Conservation (phyloP, 2,113 vertebrate species). For the Lamprologus tigripictilis region DNA sequence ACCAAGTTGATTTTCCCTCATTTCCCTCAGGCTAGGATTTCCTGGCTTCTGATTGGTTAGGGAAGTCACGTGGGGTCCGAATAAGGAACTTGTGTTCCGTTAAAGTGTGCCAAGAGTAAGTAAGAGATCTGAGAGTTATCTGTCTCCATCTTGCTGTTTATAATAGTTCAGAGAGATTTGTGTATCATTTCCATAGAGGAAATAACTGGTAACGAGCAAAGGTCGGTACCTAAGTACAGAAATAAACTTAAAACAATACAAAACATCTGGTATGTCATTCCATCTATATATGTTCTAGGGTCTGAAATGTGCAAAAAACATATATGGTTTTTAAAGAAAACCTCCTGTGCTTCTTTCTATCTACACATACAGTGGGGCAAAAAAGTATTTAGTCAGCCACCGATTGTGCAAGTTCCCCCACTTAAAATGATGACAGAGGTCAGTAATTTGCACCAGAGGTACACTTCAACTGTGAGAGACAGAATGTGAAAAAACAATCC, state of each 20-base stretch:
- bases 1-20: not conserved
- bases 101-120: not conserved
- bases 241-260: not conserved
- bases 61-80: not conserved
- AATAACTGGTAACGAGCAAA: not conserved
- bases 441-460: too few relatives aligned
- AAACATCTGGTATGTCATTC: not conserved
- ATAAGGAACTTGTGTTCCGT: accelerated
- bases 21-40: not conserved
- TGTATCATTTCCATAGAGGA: not conserved
- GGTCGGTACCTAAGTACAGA: not conserved
- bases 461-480: too few relatives aligned
- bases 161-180: not conserved
- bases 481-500: too few relatives aligned
- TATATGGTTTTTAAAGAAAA: not conserved
- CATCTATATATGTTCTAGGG: not conserved
- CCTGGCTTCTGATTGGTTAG: not conserved
- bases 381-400: too few relatives aligned
- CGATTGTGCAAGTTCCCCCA: too few relatives aligned
- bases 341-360: not conserved
- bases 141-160: not conserved
- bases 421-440: too few relatives aligned
- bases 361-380: too few relatives aligned
- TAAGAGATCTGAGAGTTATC: not conserved
- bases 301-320: not conserved